phyloP scores from a whole-genome alignment of 2,113 vertebrate genomes.

The Larimichthys crocea region DNA sequence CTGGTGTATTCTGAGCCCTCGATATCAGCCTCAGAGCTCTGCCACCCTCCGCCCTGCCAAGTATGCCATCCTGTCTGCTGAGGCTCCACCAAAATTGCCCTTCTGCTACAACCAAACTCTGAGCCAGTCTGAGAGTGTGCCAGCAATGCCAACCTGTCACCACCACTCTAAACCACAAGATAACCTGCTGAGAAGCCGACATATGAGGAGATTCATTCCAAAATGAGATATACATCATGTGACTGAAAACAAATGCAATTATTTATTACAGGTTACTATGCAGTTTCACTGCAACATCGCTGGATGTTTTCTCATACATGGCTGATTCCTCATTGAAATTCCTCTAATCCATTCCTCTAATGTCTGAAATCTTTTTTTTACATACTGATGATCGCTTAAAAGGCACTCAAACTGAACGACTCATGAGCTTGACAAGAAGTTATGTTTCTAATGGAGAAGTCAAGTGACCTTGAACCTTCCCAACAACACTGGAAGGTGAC shows the following conservation, averaged over 20 bases:
- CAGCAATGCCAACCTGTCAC: slow-evolving; percentile 75
- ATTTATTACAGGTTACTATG: neutral
- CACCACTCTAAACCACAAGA: slow-evolving; percentile 56
- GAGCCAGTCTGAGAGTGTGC: slow-evolving; percentile 66
- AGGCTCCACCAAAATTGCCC: slow-evolving; percentile 76
- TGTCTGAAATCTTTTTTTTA: neutral
- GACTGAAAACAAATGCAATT: slow-evolving; percentile 1
- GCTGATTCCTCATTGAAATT: neutral
- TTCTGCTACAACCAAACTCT: slow-evolving; percentile 71
- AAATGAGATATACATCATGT: slow-evolving; percentile 41
- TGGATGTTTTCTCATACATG: neutral
- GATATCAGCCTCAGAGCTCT: slow-evolving; percentile 41
- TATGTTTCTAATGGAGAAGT: neutral
- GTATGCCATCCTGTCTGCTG: slow-evolving; percentile 79
- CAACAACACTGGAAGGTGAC: slow-evolving; percentile 4
- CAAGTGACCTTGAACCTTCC: slow-evolving; percentile 4
- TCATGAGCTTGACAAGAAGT: neutral
- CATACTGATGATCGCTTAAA: neutral
- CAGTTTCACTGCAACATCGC: neutral
- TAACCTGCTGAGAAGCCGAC: slow-evolving; percentile 52
- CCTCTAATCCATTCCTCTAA: neutral
- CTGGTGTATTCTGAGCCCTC: slow-evolving; percentile 71
- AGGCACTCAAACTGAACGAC: neutral
- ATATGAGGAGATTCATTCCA: slow-evolving; percentile 48
- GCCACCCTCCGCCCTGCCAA: slow-evolving; percentile 68